phyloP scores from a whole-genome alignment of 2,888 invertebrate genomes.

The Acleris holmiana region DNA sequence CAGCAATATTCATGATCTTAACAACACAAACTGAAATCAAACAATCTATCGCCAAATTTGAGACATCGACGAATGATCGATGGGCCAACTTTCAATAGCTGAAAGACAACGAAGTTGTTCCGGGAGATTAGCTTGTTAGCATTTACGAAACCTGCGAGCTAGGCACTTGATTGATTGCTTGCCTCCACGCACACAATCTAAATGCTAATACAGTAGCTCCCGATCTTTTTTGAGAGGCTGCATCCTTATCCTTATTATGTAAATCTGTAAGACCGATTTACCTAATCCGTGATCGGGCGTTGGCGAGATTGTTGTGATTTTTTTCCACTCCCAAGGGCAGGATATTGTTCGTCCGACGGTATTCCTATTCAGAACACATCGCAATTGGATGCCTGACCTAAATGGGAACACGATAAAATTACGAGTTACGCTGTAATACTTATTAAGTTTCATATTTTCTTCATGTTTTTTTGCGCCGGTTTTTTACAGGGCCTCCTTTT shows the following conservation, averaged over 20 bases:
- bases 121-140: constrained; percentile 35
- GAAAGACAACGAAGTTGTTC: constrained; percentile 34
- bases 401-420: constrained; percentile 36
- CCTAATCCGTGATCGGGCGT: constrained; percentile 64
- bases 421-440: constrained; percentile 26
- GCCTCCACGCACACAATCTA: constrained; percentile 66
- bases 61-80: constrained; percentile 28
- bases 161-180: constrained; percentile 64
- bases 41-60: constrained; percentile 8
- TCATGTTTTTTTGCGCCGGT: constrained; percentile 21
- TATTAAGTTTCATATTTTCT: constrained; percentile 23
- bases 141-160: constrained; percentile 32
- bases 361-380: constrained; percentile 39
- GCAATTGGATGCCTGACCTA: constrained; percentile 38
- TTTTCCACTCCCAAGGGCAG: constrained; percentile 43
- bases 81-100: constrained; percentile 34
- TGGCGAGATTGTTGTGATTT: constrained; percentile 51
- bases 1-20: neutral
- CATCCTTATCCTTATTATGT: constrained; percentile 71
- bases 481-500: constrained; percentile 20
- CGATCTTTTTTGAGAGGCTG: constrained; percentile 56
- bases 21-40: constrained; percentile 16
- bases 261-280: constrained; percentile 64
- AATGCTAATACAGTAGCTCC: constrained; percentile 62
- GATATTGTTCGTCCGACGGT: constrained; percentile 32